Evolutionary conservation across 2,888 invertebrate genomes (phyloP).

Genomic region (Sarcophaga rosellei): DNA sequence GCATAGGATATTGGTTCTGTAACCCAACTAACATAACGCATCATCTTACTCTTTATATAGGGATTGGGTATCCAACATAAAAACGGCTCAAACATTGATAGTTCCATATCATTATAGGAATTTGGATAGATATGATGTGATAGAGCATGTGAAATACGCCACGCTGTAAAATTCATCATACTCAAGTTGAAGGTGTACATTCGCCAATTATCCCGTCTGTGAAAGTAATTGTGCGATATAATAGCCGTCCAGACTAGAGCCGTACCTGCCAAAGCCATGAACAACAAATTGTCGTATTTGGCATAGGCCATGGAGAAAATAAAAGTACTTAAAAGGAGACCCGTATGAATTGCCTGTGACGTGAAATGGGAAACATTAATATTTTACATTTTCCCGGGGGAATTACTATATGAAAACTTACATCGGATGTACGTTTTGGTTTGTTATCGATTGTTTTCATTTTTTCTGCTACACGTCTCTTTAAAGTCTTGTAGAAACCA

Average conservation of each 20-base stretch:
- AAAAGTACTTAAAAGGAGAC: slow-evolving; percentile 78
- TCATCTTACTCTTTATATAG: slow-evolving; percentile 82
- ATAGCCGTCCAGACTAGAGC: slow-evolving; percentile 84
- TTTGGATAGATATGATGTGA: slow-evolving; percentile 92
- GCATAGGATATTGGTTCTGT: slow-evolving; percentile 81
- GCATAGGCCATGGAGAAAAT: slow-evolving; percentile 79
- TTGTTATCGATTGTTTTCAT: slow-evolving; percentile 83
- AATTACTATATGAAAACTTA: slow-evolving; percentile 69
- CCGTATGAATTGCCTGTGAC: slow-evolving; percentile 79
- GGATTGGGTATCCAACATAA: slow-evolving; percentile 85
- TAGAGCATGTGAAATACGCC: slow-evolving; percentile 88
- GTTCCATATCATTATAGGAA: slow-evolving; percentile 88
- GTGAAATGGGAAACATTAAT: neutral
- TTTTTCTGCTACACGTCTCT: slow-evolving; percentile 83
- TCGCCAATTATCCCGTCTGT: slow-evolving; percentile 88
- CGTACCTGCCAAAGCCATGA: slow-evolving; percentile 82
- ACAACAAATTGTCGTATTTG: slow-evolving; percentile 75
- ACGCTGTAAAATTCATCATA: slow-evolving; percentile 85
- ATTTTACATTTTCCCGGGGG: neutral
- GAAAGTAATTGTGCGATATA: slow-evolving; percentile 89
- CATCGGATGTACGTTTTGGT: slow-evolving; percentile 77
- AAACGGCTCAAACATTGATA: slow-evolving; percentile 86
- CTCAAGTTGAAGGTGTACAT: slow-evolving; percentile 90
- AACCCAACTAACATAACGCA: slow-evolving; percentile 83
- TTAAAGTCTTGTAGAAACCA: slow-evolving; percentile 89